Conservation (phyloP, 2,797 vertebrate species). For the Enteromius trimaculatus region DNA sequence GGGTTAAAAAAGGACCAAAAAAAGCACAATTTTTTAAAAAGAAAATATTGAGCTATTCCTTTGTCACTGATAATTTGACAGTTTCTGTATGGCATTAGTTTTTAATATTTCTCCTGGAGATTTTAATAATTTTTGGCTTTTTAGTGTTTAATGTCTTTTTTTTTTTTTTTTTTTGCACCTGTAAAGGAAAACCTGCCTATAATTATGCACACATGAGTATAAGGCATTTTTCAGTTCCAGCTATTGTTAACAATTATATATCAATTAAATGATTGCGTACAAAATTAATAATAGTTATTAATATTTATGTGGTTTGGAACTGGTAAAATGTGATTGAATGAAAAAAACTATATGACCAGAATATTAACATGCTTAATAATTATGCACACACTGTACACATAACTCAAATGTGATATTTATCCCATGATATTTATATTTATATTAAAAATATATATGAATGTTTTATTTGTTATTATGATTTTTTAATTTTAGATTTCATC, state of each 20-base stretch:
- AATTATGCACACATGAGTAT: too few species aligned
- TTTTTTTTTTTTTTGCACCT: too few species aligned
- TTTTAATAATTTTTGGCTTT: not conserved
- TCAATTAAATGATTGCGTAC: not conserved
- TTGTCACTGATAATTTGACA: not conserved
- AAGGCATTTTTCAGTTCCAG: not conserved
- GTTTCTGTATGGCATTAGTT: not conserved
- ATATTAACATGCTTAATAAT: not conserved
- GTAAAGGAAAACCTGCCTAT: too few species aligned
- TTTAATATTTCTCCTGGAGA: not conserved
- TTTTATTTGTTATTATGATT: not conserved
- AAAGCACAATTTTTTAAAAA: not conserved
- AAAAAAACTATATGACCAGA: not conserved
- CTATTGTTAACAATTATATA: not conserved
- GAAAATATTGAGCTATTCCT: not conserved
- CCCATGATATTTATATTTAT: too few species aligned
- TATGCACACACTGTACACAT: not conserved
- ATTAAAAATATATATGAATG: too few species aligned
- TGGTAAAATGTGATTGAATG: not conserved
- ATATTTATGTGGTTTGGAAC: not conserved
- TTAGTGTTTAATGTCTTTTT: not conserved
- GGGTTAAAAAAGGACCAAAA: not conserved
- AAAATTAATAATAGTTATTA: not conserved
- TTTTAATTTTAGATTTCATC: not conserved
- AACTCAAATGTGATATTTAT: not conserved